These are phyloP conservation scores for Schmidtea mediterranea DNA, from an alignment of 1,140 invertebrate species.

Conservation along the genomic window DNA sequence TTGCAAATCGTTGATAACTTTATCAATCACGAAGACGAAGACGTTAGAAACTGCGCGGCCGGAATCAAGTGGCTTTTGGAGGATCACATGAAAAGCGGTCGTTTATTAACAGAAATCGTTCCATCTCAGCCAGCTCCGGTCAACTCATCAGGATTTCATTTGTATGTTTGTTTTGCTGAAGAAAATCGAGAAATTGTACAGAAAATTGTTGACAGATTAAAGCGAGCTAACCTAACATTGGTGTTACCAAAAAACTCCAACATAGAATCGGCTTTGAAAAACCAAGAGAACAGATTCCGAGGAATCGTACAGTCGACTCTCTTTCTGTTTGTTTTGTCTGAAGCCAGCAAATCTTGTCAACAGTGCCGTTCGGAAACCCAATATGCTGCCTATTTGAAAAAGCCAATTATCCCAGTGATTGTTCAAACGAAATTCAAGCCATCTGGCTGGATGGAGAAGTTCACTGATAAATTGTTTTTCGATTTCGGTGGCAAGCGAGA, in stretches of 20 bases:
- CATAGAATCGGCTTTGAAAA: not conserved
- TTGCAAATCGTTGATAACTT: too few species aligned
- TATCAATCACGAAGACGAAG: not conserved
- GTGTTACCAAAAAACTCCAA: too few species aligned
- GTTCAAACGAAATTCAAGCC: not conserved
- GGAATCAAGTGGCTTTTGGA: too few species aligned
- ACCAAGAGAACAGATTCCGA: not conserved
- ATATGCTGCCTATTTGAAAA: not conserved
- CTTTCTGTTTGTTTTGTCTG: not conserved
- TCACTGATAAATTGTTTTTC: not conserved
- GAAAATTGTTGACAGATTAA: too few species aligned
- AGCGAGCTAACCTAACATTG: too few species aligned
- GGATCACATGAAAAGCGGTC: too few species aligned
- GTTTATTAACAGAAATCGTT: too few species aligned
- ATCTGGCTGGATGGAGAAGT: not conserved
- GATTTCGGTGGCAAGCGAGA: too few species aligned
- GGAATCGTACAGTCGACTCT: not conserved
- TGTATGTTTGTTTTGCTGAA: too few species aligned
- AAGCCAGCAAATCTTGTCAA: not conserved
- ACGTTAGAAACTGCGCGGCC: not conserved
- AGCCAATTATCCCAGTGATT: not conserved
- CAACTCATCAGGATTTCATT: too few species aligned
- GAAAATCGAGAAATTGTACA: too few species aligned
- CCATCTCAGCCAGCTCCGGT: too few species aligned
- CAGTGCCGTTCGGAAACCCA: not conserved